Conservation (phyloP, 2,797 vertebrate species). For the Xerus rutilus region DNA sequence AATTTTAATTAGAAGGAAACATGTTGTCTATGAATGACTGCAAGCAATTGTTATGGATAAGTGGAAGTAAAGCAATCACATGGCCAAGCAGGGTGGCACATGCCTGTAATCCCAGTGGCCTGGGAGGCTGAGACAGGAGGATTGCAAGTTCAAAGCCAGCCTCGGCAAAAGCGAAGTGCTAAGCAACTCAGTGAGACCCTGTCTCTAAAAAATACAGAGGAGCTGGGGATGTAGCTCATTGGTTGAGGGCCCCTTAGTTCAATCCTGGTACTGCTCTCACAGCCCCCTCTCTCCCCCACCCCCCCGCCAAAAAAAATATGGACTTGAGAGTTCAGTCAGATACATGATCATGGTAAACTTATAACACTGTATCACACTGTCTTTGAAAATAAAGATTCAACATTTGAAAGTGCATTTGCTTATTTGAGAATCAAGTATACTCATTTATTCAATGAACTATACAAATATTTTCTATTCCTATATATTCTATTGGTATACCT, state of each 20-base stretch:
- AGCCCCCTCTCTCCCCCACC: no score
- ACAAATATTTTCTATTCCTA: background rate
- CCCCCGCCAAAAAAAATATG: background rate
- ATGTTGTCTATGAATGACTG: background rate
- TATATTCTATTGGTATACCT: constrained; percentile 16
- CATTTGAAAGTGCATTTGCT: constrained; percentile 5
- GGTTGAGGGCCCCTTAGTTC: no score
- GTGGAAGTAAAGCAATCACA: background rate
- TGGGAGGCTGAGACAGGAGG: no score
- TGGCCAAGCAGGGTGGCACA: no score
- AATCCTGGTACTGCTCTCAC: no score
- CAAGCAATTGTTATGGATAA: background rate
- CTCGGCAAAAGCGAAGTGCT: no score
- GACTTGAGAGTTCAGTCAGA: background rate
- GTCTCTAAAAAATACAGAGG: no score
- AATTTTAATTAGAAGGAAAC: constrained; percentile 6
- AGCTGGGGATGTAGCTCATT: no score
- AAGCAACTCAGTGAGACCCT: no score
- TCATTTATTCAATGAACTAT: background rate
- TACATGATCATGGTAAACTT: background rate
- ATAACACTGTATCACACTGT: background rate
- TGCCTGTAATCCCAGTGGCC: no score
- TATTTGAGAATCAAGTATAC: constrained; percentile 6
- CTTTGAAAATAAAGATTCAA: constrained; percentile 41
- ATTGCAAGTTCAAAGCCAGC: no score